Conservation (phyloP, 2,888 invertebrate species). For the Osmoderma eremita region DNA sequence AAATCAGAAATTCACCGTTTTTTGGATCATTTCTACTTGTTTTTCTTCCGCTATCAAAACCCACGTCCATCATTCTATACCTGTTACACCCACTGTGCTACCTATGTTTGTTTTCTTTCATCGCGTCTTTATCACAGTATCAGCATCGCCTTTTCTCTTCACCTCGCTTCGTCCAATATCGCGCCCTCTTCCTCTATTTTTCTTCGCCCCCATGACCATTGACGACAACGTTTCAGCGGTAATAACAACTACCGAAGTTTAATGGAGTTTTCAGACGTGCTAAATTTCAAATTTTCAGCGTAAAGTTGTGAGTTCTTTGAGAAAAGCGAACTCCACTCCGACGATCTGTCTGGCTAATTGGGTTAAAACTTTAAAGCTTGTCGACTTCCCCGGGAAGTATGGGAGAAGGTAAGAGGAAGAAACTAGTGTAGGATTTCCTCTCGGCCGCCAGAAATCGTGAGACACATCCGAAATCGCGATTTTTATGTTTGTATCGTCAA, state of each 20-base stretch:
- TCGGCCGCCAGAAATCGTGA: too few species aligned
- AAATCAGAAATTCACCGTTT: too few species aligned
- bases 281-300: constrained; percentile 47
- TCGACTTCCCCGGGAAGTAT: neutral
- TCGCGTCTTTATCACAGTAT: too few species aligned
- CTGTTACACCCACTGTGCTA: too few species aligned
- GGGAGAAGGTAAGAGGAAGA: too few species aligned
- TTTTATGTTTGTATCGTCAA: too few species aligned
- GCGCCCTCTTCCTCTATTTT: constrained; percentile 12
- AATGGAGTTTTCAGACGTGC: constrained; percentile 42
- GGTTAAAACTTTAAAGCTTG: constrained; percentile 50
- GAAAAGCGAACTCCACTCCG: constrained; percentile 38
- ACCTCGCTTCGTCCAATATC: constrained; percentile 19
- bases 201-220: constrained; percentile 21
- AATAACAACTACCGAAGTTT: constrained; percentile 39
- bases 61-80: too few species aligned
- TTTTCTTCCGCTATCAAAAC: too few species aligned
- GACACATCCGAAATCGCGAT: too few species aligned
- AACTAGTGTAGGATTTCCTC: too few species aligned
- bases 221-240: constrained; percentile 36
- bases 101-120: too few species aligned
- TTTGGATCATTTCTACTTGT: too few species aligned
- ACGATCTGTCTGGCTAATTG: constrained; percentile 49
- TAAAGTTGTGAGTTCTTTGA: constrained; percentile 41
- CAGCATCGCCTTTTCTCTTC: neutral